These are phyloP conservation scores for Sigmodon hispidus DNA, from an alignment of 2,113 vertebrate species.

Conservation along the genomic window DNA sequence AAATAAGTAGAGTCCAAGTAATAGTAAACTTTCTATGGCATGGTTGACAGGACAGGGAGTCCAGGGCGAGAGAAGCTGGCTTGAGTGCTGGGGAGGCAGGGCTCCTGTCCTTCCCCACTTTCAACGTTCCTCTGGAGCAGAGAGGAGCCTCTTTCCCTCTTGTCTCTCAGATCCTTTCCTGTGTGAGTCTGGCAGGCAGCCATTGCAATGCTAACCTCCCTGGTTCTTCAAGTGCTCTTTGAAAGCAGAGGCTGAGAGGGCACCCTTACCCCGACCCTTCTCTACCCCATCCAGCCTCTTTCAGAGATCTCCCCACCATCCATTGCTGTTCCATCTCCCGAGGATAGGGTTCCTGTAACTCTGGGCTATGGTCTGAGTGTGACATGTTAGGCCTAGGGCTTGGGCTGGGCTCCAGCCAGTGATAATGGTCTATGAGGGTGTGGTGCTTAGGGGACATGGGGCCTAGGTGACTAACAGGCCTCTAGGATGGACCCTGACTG, in stretches of 20 bases:
- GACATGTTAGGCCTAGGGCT: too few species aligned
- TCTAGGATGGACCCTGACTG: neutral
- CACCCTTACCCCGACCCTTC: neutral
- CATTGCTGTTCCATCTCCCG: neutral
- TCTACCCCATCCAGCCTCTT: neutral
- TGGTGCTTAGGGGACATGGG: neutral
- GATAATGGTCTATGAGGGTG: neutral
- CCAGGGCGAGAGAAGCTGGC: neutral
- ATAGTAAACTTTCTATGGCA: conserved; percentile 64
- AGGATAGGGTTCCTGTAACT: too few species aligned
- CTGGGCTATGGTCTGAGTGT: neutral
- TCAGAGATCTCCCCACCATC: neutral
- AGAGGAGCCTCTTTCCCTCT: too few species aligned
- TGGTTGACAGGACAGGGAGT: neutral
- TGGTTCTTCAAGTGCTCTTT: neutral
- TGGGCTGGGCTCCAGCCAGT: neutral
- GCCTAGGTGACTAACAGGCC: neutral
- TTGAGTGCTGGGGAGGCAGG: neutral
- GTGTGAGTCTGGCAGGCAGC: neutral
- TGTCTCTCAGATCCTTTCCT: neutral
- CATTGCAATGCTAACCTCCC: neutral
- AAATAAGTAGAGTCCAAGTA: conserved; percentile 67
- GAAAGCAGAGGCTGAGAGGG: neutral
- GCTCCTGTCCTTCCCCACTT: too few species aligned
- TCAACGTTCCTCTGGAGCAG: neutral